Percentiles rank a stretch among this genome's conserved stretches.
Conservation (phyloP, 2,888 invertebrate genomes). For the Diarsia brunnea region DNA sequence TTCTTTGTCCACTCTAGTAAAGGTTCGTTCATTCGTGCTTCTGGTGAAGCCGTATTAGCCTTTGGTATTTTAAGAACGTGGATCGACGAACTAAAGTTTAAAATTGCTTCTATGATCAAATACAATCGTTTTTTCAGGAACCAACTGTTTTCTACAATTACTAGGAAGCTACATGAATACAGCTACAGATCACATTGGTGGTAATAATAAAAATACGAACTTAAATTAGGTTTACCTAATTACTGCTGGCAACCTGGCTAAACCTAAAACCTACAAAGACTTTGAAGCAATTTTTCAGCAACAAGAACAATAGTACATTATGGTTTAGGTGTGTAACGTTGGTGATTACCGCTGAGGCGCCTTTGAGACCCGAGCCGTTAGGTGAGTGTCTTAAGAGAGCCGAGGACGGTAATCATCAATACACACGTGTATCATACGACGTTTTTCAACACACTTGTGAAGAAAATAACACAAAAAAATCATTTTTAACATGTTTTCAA, state of each 20-base stretch:
- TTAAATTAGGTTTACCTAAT: not conserved
- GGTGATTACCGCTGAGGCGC: no score
- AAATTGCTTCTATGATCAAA: not conserved
- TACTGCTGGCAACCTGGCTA: not conserved
- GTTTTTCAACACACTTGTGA: no score
- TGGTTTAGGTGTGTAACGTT: no score
- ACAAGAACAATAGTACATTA: no score
- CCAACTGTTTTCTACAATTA: not conserved
- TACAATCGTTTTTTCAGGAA: not conserved
- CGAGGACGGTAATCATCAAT: no score
- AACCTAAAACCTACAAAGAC: not conserved
- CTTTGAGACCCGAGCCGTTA: no score
- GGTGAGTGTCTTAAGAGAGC: no score
- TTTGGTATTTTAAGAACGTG: not conserved
- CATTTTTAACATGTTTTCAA: no score
- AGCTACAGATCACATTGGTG: no score
- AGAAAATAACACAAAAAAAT: no score
- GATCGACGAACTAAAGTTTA: not conserved
- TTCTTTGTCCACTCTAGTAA: not conserved
- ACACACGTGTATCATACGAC: no score
- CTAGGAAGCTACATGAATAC: not conserved
- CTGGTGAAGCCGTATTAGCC: not conserved
- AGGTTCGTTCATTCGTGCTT: not conserved
- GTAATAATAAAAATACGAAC: not conserved
- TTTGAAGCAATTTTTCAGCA: not conserved